phyloP scores from a whole-genome alignment of 1,140 invertebrate species.

The Drosophila sulfurigaster region DNA sequence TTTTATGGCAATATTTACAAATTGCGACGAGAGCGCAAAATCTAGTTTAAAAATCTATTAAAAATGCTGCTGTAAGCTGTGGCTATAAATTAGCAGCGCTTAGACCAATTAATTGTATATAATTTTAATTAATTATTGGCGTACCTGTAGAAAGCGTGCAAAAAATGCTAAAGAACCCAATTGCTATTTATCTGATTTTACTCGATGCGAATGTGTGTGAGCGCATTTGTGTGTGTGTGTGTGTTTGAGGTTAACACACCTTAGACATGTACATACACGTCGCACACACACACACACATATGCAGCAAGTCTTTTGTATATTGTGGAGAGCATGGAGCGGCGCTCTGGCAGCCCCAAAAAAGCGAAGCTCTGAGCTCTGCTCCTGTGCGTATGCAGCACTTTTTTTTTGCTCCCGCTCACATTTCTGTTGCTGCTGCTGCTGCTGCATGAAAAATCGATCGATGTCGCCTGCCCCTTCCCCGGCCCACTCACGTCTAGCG shows the following conservation, averaged over 20 bases:
- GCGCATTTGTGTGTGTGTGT: conserved; percentile 67
- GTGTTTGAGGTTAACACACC: conserved; percentile 84
- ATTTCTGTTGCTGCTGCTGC: not conserved
- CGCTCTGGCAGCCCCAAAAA: conserved; percentile 42
- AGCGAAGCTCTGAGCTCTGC: conserved; percentile 33
- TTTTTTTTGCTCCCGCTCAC: conserved; percentile 62
- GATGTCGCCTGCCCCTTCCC: conserved; percentile 40
- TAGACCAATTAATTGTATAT: not conserved
- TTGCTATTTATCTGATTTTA: conserved; percentile 26
- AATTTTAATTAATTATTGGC: conserved; percentile 4
- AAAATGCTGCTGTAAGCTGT: not conserved
- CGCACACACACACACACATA: conserved; percentile 35
- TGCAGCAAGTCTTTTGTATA: not conserved
- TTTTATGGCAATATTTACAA: not conserved
- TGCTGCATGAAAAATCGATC: conserved; percentile 76
- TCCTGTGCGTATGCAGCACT: conserved; percentile 78
- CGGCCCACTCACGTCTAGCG: conserved; percentile 36
- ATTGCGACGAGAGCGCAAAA: not conserved
- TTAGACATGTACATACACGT: conserved; percentile 81
- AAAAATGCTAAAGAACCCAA: conserved; percentile 19
- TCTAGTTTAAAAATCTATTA: no score
- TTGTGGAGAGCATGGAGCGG: conserved; percentile 16
- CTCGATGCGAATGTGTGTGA: conserved; percentile 43
- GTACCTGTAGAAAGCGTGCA: conserved; percentile 29
- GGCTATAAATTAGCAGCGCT: not conserved